Percentiles rank a stretch among this genome's conserved stretches.
These are phyloP conservation scores for Scolanthus callimorphus DNA, from an alignment of 92 coral and sea anemone genomes.

Conservation along the genomic window DNA sequence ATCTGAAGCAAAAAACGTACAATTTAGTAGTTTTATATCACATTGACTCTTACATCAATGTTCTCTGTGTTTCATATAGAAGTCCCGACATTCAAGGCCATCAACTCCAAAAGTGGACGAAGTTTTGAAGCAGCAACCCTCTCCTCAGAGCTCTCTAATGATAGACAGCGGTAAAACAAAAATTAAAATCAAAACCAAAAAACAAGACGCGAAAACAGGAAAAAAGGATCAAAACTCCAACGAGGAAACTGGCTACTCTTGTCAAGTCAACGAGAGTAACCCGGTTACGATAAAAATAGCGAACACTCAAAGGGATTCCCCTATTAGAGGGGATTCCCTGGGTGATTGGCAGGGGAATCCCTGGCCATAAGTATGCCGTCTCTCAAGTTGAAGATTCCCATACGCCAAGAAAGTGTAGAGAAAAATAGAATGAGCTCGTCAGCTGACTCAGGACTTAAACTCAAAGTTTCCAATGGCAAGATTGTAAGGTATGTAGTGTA, in stretches of 20 bases:
- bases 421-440: constrained; percentile 57
- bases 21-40: too few relatives aligned
- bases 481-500: constrained; percentile 66
- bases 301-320: constrained; percentile 39
- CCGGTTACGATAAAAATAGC: constrained; percentile 64
- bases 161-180: constrained; percentile 66
- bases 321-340: constrained; percentile 38
- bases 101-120: constrained; percentile 76
- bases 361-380: constrained; percentile 66
- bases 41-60: too few relatives aligned
- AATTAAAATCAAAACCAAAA: constrained; percentile 80
- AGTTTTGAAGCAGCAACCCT: constrained; percentile 2
- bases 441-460: constrained; percentile 67
- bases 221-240: constrained; percentile 24
- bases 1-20: too few relatives aligned
- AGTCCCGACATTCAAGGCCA: constrained; percentile 56
- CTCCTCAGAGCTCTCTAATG: constrained; percentile 35
- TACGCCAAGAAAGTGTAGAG: constrained; percentile 41
- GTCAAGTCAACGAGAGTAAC: constrained; percentile 64
- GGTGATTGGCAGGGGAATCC: constrained; percentile 34
- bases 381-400: constrained; percentile 70
- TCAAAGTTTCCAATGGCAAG: constrained; percentile 92
- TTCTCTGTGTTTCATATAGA: constrained; percentile 26
- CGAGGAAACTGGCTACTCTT: constrained; percentile 45
- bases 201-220: constrained; percentile 27